phyloP scores from a whole-genome alignment of 2,888 invertebrate species.

The Resseliella maxima region DNA sequence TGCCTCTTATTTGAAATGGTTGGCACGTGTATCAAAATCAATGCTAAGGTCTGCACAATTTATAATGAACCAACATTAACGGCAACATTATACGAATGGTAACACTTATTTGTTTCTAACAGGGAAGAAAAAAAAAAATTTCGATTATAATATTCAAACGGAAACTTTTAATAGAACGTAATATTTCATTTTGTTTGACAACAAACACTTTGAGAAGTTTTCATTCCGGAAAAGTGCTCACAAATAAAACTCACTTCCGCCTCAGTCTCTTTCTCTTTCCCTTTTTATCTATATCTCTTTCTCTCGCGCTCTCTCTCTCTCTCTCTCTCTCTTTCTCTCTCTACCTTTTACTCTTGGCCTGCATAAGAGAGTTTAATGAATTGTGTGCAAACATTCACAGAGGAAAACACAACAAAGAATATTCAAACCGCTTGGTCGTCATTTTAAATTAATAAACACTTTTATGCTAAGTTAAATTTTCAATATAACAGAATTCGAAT shows the following conservation, averaged over 20 bases:
- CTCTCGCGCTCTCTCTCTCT: too few relatives aligned
- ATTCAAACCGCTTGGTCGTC: background rate
- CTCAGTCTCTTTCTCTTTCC: too few relatives aligned
- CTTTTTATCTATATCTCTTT: too few relatives aligned
- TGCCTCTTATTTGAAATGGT: background rate
- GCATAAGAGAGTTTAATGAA: too few relatives aligned
- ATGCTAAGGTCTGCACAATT: background rate
- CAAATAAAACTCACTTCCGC: background rate
- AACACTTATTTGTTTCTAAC: background rate
- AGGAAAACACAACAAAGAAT: too few relatives aligned
- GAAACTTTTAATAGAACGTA: background rate
- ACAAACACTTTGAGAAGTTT: background rate
- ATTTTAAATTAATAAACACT: constrained; percentile 4
- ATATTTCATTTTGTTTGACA: background rate
- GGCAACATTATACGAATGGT: background rate
- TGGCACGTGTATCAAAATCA: too few relatives aligned
- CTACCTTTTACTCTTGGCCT: too few relatives aligned
- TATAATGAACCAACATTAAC: background rate
- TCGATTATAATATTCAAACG: background rate
- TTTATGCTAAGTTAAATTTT: background rate
- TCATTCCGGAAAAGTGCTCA: background rate
- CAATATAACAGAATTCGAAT: too few relatives aligned
- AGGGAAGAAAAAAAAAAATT: too few relatives aligned
- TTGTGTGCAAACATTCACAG: too few relatives aligned
- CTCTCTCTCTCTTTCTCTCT: too few relatives aligned